Conservation (phyloP, 2,888 invertebrate genomes). For the Agrypnus murinus region DNA sequence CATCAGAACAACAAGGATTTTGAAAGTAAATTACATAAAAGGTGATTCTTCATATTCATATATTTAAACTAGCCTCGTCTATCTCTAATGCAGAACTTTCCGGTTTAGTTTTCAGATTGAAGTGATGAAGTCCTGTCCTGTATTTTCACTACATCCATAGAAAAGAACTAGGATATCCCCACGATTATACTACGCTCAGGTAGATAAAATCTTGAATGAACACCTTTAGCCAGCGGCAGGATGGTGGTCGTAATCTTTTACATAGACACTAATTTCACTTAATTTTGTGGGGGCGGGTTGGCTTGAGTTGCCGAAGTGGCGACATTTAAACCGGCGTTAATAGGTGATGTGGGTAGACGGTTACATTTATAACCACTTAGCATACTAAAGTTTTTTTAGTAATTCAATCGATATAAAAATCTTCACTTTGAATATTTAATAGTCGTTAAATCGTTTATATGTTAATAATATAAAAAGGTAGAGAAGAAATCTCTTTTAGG, state of each 20-base stretch:
- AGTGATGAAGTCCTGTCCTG: too few species aligned
- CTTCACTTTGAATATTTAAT: conserved; percentile 24
- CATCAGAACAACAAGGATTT: too few species aligned
- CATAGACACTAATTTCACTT: conserved; percentile 52
- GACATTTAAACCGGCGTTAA: conserved; percentile 47
- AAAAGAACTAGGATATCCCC: conserved; percentile 16
- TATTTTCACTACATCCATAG: background rate
- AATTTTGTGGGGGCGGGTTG: conserved; percentile 49
- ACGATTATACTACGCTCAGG: conserved; percentile 35
- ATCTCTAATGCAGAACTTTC: too few species aligned
- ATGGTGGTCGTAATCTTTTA: conserved; percentile 50
- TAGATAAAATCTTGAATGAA: conserved; percentile 49
- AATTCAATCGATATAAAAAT: conserved; percentile 33
- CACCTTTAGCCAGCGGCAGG: conserved; percentile 38
- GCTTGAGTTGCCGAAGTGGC: conserved; percentile 50
- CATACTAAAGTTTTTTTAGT: conserved; percentile 40
- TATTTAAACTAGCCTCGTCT: too few species aligned
- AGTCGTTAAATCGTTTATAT: conserved; percentile 9
- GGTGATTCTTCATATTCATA: too few species aligned
- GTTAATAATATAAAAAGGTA: conserved; percentile 4
- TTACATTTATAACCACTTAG: conserved; percentile 54
- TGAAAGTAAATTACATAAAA: too few species aligned
- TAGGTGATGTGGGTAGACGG: conserved; percentile 51
- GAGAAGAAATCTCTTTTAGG: too few species aligned
- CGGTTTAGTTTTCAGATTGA: too few species aligned